Base-by-base conservation (phyloP, 1,140 invertebrate species). In the Patella vulgata region DNA sequence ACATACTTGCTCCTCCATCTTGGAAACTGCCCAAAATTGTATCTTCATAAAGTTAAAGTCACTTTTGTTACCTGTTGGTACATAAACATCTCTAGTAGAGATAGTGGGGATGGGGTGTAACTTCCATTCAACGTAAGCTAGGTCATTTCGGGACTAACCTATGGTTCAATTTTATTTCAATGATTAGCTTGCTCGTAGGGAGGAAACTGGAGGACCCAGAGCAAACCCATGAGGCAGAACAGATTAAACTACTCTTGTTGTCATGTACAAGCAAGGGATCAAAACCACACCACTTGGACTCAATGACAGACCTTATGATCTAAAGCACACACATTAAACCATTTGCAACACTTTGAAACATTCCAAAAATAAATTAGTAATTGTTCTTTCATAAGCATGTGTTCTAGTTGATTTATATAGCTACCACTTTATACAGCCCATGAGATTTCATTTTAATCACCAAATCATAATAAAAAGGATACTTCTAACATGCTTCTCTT, bases 401-500 rank as follows among this genome's bases (percentile, higher is more conserved):
- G n/a, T n/a, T n/a, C 25, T 17, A 51, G 14, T 8, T 28, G n/a
- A n/a, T n/a, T n/a, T n/a, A n/a, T n/a, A n/a, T n/a, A n/a, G n/a
- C n/a, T n/a, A n/a, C n/a, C n/a, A n/a, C n/a, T n/a, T n/a, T n/a
- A n/a, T n/a, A n/a, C n/a, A n/a, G n/a, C n/a, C n/a, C n/a, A n/a
- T n/a, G n/a, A n/a, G n/a, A n/a, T n/a, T n/a, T n/a, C n/a, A n/a
- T n/a, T n/a, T n/a, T n/a, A n/a, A n/a, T n/a, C n/a, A n/a, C n/a
- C n/a, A n/a, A n/a, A n/a, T n/a, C n/a, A n/a, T n/a, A n/a, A n/a
- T n/a, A 46, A 51, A 87, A 89, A 89, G 88, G 88, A 89, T 91
- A 91, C 90, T 91, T 71, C 96, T 88, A 44, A 96, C 93, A 92
- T 98, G 96, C 88, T 98, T 98, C 80, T 96, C 94, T 87, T 98